phyloP scores from a whole-genome alignment of 2,113 vertebrate species.

The Leptobrachium ailaonicum region DNA sequence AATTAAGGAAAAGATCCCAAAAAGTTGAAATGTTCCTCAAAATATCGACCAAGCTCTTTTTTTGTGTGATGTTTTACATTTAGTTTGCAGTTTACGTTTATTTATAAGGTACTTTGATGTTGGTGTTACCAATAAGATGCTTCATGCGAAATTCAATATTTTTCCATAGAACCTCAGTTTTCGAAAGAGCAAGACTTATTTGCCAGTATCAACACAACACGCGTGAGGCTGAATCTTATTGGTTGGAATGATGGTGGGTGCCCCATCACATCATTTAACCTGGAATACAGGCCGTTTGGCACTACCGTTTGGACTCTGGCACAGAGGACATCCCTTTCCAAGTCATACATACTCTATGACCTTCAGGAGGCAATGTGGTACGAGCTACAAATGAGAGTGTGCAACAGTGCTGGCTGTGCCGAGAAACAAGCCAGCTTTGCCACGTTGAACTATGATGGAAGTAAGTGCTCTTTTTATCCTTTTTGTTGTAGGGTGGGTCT shows the following conservation, averaged over 20 bases:
- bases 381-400: conserved; percentile 93
- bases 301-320: conserved; percentile 89
- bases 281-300: conserved; percentile 91
- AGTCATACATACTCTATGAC: conserved; percentile 92
- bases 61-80: no score
- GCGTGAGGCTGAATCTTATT: conserved; percentile 88
- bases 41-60: no score
- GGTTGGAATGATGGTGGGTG: conserved; percentile 98
- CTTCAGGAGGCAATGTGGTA: conserved; percentile 96
- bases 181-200: conserved; percentile 97
- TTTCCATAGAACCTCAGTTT: conserved; percentile 88
- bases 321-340: conserved; percentile 90
- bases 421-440: conserved; percentile 94
- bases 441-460: conserved; percentile 90
- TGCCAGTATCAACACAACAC: conserved; percentile 90
- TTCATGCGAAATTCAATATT: neutral
- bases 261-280: conserved; percentile 92
- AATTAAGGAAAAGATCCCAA: no score
- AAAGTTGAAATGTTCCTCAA: no score
- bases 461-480: conserved; percentile 72
- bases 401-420: conserved; percentile 93
- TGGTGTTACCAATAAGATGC: neutral
- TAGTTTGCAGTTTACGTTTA: no score
- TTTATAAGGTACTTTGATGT: no score
- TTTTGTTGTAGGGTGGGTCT: no score